Evolutionary conservation across 2,797 vertebrate species (phyloP), one percentile per base, ranked within the genome.

Genomic region (Synaphobranchus kaupii): DNA sequence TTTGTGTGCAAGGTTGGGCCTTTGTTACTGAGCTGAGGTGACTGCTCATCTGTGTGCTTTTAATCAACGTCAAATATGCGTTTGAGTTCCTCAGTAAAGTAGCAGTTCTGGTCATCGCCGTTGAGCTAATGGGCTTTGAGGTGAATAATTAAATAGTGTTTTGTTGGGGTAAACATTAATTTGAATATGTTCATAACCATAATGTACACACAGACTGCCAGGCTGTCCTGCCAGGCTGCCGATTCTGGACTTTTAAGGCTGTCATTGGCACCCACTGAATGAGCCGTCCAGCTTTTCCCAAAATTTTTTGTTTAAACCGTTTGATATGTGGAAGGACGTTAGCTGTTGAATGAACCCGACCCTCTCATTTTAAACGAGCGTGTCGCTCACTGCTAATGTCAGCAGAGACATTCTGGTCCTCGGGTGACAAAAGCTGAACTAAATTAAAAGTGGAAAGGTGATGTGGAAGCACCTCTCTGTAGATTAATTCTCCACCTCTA

Each of bases 381-480:
- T 63, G 12, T 31, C 71, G 6, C 12, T 76, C 80, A 47, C 8
- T n/a, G 58, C 47, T 87, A 52, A 31, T 50, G 60, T 83, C 78
- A 83, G 56, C 44, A 22, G 86, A 22, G 22, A 39, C 81, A 2
- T 8, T 25, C 78, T 15, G 58, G 20, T 22, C 80, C 76, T 80
- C 76, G 25, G 76, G 47, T 54, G 47, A 83, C 39, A 54, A 82
- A 83, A 54, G n/a, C 28, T 22, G 31, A 48, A 80, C 39, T 80
- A 47, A 83, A 83, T 87, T 63, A 87, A 87, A 81, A 83, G 78
- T 87, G 63, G 80, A 86, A 66, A 60, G 86, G 83, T 44, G 68
- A 39, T 39, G 47, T 63, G 28, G 22, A 83, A 83, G 58, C 39
- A 48, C 44, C 76, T 80, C 76, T 20, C 44, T 80, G 22, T 12